Percentiles rank a stretch among this genome's conserved stretches.
Conservation (phyloP, 2,888 invertebrate genomes). For the Rotaria socialis region DNA sequence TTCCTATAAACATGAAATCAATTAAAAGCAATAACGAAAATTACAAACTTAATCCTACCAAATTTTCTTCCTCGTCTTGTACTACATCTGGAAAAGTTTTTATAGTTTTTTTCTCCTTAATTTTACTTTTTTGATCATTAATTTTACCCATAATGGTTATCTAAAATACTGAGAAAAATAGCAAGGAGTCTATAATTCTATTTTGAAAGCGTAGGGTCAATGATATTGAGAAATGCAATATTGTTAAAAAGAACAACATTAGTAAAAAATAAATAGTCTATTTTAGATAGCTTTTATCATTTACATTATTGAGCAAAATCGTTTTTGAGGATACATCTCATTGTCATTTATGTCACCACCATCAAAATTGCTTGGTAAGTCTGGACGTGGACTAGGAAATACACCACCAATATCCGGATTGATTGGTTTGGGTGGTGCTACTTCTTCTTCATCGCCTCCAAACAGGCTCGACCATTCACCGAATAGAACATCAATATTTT, state of each 20-base stretch:
- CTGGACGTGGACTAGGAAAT: constrained; percentile 6
- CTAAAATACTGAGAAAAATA: not conserved
- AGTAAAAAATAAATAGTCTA: not conserved
- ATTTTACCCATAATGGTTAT: constrained; percentile 1
- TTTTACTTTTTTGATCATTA: not conserved
- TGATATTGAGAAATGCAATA: not conserved
- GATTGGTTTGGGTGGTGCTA: not conserved
- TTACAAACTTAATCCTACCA: not conserved
- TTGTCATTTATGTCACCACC: not conserved
- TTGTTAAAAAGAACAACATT: not conserved
- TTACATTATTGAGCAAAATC: constrained; percentile 25
- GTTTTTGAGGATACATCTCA: constrained; percentile 34
- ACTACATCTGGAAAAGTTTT: not conserved
- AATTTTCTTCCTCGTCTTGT: not conserved
- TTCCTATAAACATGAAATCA: not conserved
- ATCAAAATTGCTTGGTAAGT: constrained; percentile 27
- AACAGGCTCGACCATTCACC: constrained; percentile 15
- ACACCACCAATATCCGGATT: constrained; percentile 33
- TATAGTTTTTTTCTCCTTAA: not conserved
- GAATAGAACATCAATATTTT: constrained; percentile 6
- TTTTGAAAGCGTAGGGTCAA: not conserved
- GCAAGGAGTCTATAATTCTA: not conserved
- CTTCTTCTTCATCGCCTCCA: not conserved
- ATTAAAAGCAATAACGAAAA: not conserved
- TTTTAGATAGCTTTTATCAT: not conserved